These are phyloP conservation scores for Platanista minor DNA, from an alignment of 2,113 vertebrate species.

Conservation along the genomic window DNA sequence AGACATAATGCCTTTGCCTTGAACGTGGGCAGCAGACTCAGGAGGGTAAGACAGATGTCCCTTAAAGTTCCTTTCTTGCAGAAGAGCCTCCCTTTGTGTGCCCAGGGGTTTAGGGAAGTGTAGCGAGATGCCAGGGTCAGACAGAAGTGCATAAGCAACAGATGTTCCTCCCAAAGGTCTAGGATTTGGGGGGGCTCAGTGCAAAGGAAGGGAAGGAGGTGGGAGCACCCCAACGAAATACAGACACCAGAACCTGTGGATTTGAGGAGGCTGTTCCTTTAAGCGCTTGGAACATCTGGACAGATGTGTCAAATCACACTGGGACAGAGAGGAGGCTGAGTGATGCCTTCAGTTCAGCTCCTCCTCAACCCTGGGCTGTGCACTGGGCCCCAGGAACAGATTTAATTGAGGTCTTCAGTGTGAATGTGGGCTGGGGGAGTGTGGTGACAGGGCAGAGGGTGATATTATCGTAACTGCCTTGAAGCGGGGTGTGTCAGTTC, in stretches of 20 bases:
- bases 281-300: neutral
- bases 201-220: neutral
- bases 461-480: neutral
- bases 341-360: neutral
- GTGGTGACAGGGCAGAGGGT: neutral
- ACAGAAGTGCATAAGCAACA: neutral
- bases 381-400: neutral
- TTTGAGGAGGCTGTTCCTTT: neutral
- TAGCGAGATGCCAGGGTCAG: neutral
- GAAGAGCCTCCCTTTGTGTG: neutral
- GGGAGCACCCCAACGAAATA: neutral
- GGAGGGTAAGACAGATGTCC: too few species aligned
- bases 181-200: neutral
- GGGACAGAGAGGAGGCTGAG: neutral
- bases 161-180: neutral
- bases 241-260: neutral
- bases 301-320: conserved; percentile 38
- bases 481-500: neutral
- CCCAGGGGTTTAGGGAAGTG: too few species aligned
- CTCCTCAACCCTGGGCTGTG: neutral
- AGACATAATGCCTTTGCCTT: neutral
- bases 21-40: neutral
- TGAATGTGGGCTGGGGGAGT: neutral
- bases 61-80: neutral
- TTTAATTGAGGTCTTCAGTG: neutral